Evolutionary conservation across 2,797 vertebrate genomes (phyloP).

Genomic region (Limosa lapponica): DNA sequence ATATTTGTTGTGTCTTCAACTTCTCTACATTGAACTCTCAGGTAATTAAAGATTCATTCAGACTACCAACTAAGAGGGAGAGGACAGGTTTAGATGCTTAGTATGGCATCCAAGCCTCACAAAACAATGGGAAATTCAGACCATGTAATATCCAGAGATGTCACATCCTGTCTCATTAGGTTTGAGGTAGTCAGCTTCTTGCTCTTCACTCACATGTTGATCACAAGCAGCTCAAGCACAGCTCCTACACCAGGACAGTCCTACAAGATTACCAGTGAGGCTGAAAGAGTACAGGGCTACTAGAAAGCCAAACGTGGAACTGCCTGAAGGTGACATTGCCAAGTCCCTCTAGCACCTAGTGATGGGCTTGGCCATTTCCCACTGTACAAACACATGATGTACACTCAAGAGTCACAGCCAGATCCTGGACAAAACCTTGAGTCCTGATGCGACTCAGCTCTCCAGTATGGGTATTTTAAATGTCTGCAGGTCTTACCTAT

Average conservation of each 20-base stretch:
- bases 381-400: not conserved
- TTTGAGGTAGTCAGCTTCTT: not conserved
- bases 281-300: not conserved
- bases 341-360: not conserved
- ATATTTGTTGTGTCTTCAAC: not conserved
- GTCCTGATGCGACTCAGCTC: not conserved
- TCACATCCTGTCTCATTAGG: not conserved
- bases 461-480: not conserved
- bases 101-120: not conserved
- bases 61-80: not conserved
- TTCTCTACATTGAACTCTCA: not conserved
- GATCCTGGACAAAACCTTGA: not conserved
- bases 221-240: not conserved
- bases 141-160: accelerated
- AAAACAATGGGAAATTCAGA: not conserved
- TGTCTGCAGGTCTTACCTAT: not conserved
- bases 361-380: not conserved
- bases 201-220: not conserved
- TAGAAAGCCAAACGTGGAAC: not conserved
- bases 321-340: not conserved
- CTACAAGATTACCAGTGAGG: not conserved
- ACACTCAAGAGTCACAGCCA: not conserved
- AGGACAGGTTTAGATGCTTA: not conserved
- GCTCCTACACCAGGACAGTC: not conserved
- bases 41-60: not conserved